Evolutionary conservation across 2,113 vertebrate species (phyloP), one percentile per base, ranked within the genome.

Genomic region (Megaleporinus macrocephalus): DNA sequence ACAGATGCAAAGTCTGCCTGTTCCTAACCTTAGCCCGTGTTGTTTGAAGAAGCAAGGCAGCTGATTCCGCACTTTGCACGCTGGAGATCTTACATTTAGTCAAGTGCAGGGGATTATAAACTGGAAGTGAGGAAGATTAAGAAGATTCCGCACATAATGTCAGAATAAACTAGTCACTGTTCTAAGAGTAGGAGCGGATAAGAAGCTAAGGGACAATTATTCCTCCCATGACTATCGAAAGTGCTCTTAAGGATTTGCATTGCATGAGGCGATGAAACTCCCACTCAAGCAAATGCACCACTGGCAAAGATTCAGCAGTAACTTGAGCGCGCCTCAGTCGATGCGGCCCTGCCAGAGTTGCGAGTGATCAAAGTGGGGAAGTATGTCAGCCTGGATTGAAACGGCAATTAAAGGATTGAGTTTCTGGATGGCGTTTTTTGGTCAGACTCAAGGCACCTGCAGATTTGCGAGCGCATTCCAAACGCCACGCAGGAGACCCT

Each of bases 121-220:
- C 15, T 24, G 30, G 22, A 59, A 59, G 68, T 78, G 41, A 51
- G 47, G 68, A 62, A 49, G 41, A 47, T 27, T 22, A 29, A 47
- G 71, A 36, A 16, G 78, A 80, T 62, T 71, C 61, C 59, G 29
- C 15, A 20, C 69, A 27, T 33, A 24, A 79, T 53, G 76, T 78
- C 66, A 61, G 57, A 53, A 78, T 65, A 55, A 65, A 66, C 20
- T 30, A 49, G 44, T 13, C 27, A 51, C 49, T 78, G 77, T 57
- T 72, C 14, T 27, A 36, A 24, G 59, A 47, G 78, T 71, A 12
- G 5, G 53, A 79, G 59, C 4, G 30, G n/a, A 79, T 70, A 61
- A 61, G 24, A 26, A 61, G 53, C 53, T 22, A 57, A 61, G 24
- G 16, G 24, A 55, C 51, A 71, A 71, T 71, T 71, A 61, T 61